Evolutionary conservation across 2,888 invertebrate species (phyloP), one percentile per base, ranked within the genome.

Genomic region (Sphecodes monilicornis): DNA sequence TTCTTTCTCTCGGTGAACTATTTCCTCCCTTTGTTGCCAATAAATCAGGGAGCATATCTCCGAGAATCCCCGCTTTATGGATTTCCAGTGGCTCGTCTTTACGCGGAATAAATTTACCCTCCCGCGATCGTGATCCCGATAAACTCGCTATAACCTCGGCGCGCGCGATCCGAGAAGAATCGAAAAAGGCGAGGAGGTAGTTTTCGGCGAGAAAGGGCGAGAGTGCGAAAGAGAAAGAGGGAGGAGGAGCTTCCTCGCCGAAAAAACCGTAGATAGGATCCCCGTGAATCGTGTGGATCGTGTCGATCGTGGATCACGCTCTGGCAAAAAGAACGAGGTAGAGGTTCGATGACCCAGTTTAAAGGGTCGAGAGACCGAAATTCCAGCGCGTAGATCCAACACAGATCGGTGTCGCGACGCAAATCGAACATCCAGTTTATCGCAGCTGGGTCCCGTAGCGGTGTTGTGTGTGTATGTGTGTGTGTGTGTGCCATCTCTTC

Each of bases 341-440:
- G 4, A n/a, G 29, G 77, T 36, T 77, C 69, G 83, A 76, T 72
- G 84, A 64, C 83, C 77, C 76, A 70, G 70, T 82, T 76, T 32
- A 72, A 57, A 39, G 41, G 69, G 39, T 60, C 57, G 83, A n/a
- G 46, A 50, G 60, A 43, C 60, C 50, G 39, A 77, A 70, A 73
- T 64, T 77, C 36, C 68, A 6, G 36, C 50, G 39, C 39, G 69
- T 69, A 60, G 81, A 50, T 46, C 43, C 39, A 50, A 76, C 57
- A 64, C n/a, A 69, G 69, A 75, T 75, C 71, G 77, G 54, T 74
- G 80, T 85, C 86, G 78, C 84, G 88, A 86, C 84, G 75, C 82
- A 87, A 87, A 89, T 86, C 89, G 89, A 86, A 80, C 84, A 84
- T 86, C 80, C 86, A 85, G 87, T 90, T 90, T 90, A 91, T 91